Percentiles rank a stretch among this genome's conserved stretches.
Evolutionary conservation across 2,888 invertebrate genomes (phyloP).

Genomic region (Sminthurinus aureus): DNA sequence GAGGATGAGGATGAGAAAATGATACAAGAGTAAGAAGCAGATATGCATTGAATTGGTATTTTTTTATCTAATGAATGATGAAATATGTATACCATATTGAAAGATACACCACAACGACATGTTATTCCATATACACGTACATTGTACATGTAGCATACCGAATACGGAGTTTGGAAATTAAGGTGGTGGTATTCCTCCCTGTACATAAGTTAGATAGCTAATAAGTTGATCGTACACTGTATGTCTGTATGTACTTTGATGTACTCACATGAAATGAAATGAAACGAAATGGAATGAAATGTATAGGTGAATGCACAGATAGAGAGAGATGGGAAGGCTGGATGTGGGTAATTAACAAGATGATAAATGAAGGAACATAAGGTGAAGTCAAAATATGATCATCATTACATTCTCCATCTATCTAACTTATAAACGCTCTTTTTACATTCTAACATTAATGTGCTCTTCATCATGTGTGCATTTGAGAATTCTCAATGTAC

Average conservation of each 20-base stretch:
- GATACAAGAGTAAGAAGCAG: background rate
- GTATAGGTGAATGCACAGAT: background rate
- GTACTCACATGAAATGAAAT: background rate
- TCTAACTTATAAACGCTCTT: background rate
- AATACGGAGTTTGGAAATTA: no score
- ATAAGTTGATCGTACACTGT: no score
- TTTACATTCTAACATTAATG: background rate
- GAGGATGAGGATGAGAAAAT: background rate
- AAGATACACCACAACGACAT: no score
- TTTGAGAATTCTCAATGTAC: background rate
- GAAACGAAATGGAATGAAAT: conserved; percentile 1
- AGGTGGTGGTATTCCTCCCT: no score
- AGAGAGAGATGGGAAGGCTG: conserved; percentile 25
- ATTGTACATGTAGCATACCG: no score
- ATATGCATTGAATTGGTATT: no score
- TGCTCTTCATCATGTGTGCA: background rate
- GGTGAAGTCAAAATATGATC: conserved; percentile 48
- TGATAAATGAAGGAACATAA: conserved; percentile 54
- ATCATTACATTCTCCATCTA: conserved; percentile 18
- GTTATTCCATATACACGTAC: no score
- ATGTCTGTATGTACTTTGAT: no score
- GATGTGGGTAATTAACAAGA: conserved; percentile 52
- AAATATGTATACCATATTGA: no score
- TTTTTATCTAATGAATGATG: no score
- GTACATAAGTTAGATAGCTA: no score